These are phyloP conservation scores for Podarcis lilfordi DNA, from an alignment of 2,797 vertebrate species.

Conservation along the genomic window DNA sequence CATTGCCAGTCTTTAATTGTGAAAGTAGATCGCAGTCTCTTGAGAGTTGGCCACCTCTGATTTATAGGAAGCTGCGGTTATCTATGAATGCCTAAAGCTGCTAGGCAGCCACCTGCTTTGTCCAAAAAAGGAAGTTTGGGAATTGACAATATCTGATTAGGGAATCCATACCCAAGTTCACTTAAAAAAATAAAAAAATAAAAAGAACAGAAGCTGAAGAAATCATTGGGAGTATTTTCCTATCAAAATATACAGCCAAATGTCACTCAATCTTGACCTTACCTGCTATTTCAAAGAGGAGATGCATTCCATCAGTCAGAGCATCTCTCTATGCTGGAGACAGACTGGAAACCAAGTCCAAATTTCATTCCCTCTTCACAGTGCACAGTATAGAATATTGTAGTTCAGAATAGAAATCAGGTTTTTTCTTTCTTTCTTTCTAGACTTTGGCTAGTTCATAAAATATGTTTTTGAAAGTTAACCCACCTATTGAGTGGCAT, in stretches of 20 bases:
- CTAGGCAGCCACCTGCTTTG: not conserved
- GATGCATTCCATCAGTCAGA: not conserved
- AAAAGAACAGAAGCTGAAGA: not conserved
- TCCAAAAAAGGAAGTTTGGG: not conserved
- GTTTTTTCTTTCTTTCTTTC: conserved; percentile 55
- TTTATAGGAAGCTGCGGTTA: not conserved
- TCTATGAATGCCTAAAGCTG: no score
- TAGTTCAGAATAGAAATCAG: conserved; percentile 47
- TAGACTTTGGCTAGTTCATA: conserved; percentile 42
- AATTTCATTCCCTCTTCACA: not conserved
- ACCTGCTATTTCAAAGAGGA: not conserved
- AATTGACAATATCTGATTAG: not conserved
- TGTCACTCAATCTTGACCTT: not conserved
- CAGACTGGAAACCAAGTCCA: not conserved
- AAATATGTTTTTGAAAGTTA: conserved; percentile 57
- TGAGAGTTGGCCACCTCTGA: no score
- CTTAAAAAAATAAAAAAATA: no score
- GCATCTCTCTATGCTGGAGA: not conserved
- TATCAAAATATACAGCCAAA: not conserved
- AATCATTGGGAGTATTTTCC: not conserved
- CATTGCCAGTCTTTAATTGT: no score
- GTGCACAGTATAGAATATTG: not conserved
- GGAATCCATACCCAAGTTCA: not conserved
- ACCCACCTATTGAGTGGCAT: conserved; percentile 67
- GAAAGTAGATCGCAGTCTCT: no score